Evolutionary conservation across 2,888 invertebrate species (phyloP).

Genomic region (Mythimna albipuncta): DNA sequence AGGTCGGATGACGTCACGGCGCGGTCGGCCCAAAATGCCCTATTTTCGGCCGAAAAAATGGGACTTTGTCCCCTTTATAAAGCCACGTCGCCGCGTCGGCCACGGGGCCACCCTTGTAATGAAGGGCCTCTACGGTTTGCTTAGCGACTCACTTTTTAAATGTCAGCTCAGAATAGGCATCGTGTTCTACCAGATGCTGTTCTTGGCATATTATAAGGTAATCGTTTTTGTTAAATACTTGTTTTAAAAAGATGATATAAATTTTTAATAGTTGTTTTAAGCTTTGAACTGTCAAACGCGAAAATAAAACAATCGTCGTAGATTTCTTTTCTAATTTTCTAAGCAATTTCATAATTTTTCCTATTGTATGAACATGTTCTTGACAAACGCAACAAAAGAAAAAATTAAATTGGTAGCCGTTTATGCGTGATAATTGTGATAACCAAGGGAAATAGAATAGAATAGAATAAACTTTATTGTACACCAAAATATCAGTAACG

Average conservation of each 20-base stretch:
- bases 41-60: conserved; percentile 71
- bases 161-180: conserved; percentile 23
- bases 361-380: too few relatives aligned
- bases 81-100: conserved; percentile 15
- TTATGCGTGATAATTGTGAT: too few relatives aligned
- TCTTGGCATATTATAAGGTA: conserved; percentile 17
- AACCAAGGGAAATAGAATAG: too few relatives aligned
- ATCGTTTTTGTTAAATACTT: not conserved
- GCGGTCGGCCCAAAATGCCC: conserved; percentile 60
- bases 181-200: not conserved
- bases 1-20: conserved; percentile 69
- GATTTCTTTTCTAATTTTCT: too few relatives aligned
- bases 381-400: too few relatives aligned
- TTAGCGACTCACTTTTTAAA: conserved; percentile 33
- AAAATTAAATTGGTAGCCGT: too few relatives aligned
- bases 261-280: too few relatives aligned
- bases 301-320: too few relatives aligned
- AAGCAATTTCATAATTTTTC: too few relatives aligned
- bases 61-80: conserved; percentile 41
- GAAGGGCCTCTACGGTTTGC: conserved; percentile 32
- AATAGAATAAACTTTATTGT: too few relatives aligned
- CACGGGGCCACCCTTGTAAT: conserved; percentile 29
- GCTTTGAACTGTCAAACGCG: too few relatives aligned
- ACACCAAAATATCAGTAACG: too few relatives aligned
- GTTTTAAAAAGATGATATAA: not conserved